Base-by-base conservation (phyloP, 2,113 vertebrate genomes). In the Proterorhinus semilunaris region DNA sequence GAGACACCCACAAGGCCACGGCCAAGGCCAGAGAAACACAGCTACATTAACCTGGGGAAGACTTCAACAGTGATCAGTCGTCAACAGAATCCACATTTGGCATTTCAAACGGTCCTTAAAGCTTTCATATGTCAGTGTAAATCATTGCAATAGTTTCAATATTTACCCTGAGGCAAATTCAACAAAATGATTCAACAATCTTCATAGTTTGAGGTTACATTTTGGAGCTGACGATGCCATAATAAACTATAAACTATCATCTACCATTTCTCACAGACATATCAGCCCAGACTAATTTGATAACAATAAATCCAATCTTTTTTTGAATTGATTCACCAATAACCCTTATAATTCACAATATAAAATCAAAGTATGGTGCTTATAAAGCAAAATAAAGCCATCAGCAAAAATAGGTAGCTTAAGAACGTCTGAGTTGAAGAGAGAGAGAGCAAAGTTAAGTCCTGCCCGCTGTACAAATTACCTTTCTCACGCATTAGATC, bases 401-500 rank as follows among this genome's bases (percentile, higher is more conserved):
- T 75, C 75, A 86, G 76, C 42, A 71, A 81, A 62, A 47, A 54
- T 72, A 55, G 71, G 76, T 69, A 62, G 68, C 63, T 72, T 61
- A 79, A 81, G 57, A 77, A 73, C 49, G 81, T 75, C 53, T 75
- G 45, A 76, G 70, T 55, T 82, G 64, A 74, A 61, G 69, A 72
- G 69, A 55, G 69, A 55, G 27, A 36, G 1, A 78, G 66, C 72
- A 16, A 68, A 46, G 67, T 57, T 44, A 16, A 62, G 74, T 71
- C 71, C 82, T 77, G 50, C 67, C 70, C 65, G 52, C 43, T 42
- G 67, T 64, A 68, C 73, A 83, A 48, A 80, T 91, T 99, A 99
- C 98, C 98, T 99, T 97, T 98, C 84, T 99, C 97, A 87, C 98
- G 95, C 97, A 99, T 99, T 61, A 99, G 94, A 91, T 99, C 98